A percentile compares a stretch with the other conserved stretches of the same genome.
Conservation (phyloP, 2,113 vertebrate species). For the Stomatorhinus ivindoensis region DNA sequence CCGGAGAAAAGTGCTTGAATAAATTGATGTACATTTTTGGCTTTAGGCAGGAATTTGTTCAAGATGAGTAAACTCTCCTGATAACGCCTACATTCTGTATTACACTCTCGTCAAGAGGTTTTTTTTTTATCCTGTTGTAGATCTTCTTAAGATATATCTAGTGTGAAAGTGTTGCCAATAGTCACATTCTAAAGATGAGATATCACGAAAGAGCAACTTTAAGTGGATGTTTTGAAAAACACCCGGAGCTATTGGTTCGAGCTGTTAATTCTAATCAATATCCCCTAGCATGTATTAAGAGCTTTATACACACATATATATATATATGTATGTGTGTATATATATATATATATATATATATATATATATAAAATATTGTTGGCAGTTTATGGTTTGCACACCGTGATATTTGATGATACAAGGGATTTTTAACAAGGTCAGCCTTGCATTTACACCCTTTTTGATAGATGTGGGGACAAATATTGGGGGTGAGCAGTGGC, state of each 20-base stretch:
- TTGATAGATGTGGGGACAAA: neutral
- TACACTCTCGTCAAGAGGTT: neutral
- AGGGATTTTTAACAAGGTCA: neutral
- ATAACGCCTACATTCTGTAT: neutral
- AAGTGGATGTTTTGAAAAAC: neutral
- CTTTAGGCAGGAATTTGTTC: neutral
- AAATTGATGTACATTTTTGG: neutral
- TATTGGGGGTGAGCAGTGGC: neutral
- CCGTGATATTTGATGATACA: neutral
- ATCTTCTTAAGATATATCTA: neutral
- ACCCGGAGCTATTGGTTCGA: constrained; percentile 17
- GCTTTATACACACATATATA: too few species aligned
- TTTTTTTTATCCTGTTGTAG: neutral
- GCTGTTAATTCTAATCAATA: constrained; percentile 7
- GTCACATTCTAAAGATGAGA: neutral
- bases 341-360: too few species aligned
- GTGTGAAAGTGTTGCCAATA: neutral
- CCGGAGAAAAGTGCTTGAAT: constrained; percentile 1
- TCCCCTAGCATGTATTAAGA: constrained; percentile 13
- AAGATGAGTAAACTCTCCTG: constrained; percentile 4
- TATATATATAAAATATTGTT: neutral
- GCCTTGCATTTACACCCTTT: neutral
- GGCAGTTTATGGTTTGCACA: neutral
- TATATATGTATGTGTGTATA: too few species aligned
- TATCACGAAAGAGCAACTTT: neutral